Conservation (phyloP, 2,888 invertebrate species). For the Lasioglossum malachurum region DNA sequence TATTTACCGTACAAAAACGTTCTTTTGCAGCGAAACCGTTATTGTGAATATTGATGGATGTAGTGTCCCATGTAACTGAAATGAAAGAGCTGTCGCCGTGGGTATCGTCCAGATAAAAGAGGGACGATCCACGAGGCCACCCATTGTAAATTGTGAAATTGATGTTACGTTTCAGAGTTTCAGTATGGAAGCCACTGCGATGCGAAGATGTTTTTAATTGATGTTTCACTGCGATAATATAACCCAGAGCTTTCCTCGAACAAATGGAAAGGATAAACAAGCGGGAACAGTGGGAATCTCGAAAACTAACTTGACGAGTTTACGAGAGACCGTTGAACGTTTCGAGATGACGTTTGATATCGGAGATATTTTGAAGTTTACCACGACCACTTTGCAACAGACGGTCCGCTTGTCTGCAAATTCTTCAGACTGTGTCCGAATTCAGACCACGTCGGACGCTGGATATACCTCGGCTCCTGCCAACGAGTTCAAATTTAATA, state of each 20-base stretch:
- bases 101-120: neutral
- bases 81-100: neutral
- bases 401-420: neutral
- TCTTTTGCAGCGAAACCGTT: neutral
- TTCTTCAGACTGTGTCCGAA: neutral
- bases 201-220: too few species aligned
- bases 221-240: too few species aligned
- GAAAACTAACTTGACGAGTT: neutral
- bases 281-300: too few species aligned
- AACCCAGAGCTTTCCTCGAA: too few species aligned
- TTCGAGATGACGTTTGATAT: neutral
- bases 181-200: too few species aligned
- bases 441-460: slow-evolving; percentile 12
- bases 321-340: neutral
- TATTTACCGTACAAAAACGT: neutral
- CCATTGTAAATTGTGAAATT: too few species aligned
- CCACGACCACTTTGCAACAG: neutral
- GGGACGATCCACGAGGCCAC: neutral
- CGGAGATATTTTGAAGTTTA: neutral
- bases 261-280: too few species aligned
- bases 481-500: slow-evolving; percentile 41
- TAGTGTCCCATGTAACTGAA: neutral
- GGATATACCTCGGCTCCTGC: neutral
- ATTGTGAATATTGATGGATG: slow-evolving; percentile 4
- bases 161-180: too few species aligned